Evolutionary conservation across 2,113 vertebrate genomes (phyloP).

Genomic region (Pholis gunnellus): DNA sequence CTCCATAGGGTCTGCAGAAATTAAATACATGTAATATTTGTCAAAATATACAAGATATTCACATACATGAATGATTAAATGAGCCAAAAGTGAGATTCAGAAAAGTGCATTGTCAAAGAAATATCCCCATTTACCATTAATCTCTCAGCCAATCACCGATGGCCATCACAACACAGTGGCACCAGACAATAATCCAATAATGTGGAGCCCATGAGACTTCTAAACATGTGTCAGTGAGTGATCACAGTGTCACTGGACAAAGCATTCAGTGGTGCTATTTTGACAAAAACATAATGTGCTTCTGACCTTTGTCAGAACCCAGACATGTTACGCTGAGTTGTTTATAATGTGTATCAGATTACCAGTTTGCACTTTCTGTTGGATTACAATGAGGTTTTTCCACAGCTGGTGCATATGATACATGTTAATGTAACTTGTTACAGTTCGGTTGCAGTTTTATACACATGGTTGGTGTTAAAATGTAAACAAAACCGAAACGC

Average conservation of each 20-base stretch:
- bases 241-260: no score
- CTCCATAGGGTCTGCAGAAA: not conserved
- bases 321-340: not conserved
- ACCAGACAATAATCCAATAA: slow-evolving; percentile 1
- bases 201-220: not conserved
- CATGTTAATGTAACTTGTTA: not conserved
- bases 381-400: not conserved
- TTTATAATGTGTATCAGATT: not conserved
- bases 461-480: not conserved
- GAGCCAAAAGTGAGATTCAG: not conserved
- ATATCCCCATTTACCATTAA: not conserved
- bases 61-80: not conserved
- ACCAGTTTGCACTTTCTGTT: not conserved
- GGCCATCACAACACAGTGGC: not conserved
- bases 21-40: not conserved
- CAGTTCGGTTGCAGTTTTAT: not conserved
- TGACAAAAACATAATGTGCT: not conserved
- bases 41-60: not conserved
- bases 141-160: not conserved
- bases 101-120: not conserved
- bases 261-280: not conserved
- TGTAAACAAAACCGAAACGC: not conserved
- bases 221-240: no score
- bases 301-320: not conserved
- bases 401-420: not conserved